Conservation (phyloP, 2,113 vertebrate genomes). For the Solea senegalensis region DNA sequence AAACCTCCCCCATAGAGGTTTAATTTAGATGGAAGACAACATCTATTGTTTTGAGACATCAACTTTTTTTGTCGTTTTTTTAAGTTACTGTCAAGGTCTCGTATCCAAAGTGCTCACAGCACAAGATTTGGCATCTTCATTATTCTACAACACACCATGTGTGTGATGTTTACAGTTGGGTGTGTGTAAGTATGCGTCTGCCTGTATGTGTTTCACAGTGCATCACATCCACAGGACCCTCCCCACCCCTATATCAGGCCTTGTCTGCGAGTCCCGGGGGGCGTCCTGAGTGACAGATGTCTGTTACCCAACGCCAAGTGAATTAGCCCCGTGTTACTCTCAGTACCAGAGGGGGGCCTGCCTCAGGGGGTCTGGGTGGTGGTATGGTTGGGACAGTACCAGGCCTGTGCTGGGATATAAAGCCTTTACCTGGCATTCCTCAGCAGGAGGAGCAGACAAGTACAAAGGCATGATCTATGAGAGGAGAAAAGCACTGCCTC, state of each 20-base stretch:
- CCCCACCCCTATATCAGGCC: conserved; percentile 56
- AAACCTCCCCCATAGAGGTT: conserved; percentile 84
- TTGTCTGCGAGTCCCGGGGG: conserved; percentile 70
- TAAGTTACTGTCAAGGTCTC: not conserved
- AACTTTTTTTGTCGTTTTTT: conserved; percentile 9
- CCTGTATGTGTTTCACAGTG: conserved; percentile 55
- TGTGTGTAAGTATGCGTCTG: conserved; percentile 67
- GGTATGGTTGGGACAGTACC: conserved; percentile 18
- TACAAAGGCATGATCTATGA: conserved; percentile 70
- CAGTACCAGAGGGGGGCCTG: conserved; percentile 56
- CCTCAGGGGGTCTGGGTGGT: conserved; percentile 40
- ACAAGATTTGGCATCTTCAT: conserved; percentile 1
- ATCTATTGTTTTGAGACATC: conserved; percentile 51
- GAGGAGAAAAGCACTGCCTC: conserved; percentile 69
- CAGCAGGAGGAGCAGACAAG: conserved; percentile 60
- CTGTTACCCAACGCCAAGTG: conserved; percentile 81
- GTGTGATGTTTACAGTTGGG: conserved; percentile 39
- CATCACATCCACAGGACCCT: conserved; percentile 54
- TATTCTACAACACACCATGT: not conserved
- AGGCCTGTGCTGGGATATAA: conserved; percentile 38
- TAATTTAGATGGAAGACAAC: conserved; percentile 49
- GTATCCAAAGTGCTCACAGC: not conserved
- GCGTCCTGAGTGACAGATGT: conserved; percentile 81
- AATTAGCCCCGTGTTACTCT: conserved; percentile 77
- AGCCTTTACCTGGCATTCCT: conserved; percentile 79